A percentile compares a stretch with the other conserved stretches of the same genome.
Evolutionary conservation across 2,113 vertebrate species (phyloP).

Genomic region (Cynoglossus semilaevis): DNA sequence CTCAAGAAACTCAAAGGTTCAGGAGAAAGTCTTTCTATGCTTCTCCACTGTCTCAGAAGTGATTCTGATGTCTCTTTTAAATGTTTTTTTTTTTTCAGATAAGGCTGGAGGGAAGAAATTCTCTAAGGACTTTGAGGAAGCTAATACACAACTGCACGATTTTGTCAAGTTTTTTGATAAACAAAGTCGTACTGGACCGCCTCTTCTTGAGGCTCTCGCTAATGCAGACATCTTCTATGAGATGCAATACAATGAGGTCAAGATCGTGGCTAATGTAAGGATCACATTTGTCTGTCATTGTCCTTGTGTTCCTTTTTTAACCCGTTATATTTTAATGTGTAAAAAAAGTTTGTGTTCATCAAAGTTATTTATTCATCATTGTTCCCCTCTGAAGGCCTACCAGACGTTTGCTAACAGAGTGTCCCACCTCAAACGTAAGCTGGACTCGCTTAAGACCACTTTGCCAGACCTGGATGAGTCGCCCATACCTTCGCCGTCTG

Average conservation of each 20-base stretch:
- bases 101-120: slow-evolving; percentile 96
- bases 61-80: not conserved
- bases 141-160: slow-evolving; percentile 90
- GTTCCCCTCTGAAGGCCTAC: slow-evolving; percentile 81
- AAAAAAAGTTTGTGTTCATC: not conserved
- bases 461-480: slow-evolving; percentile 92
- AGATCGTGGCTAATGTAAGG: slow-evolving; percentile 94
- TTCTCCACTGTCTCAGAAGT: not conserved
- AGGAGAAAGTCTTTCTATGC: not conserved
- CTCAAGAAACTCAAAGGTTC: slow-evolving; percentile 94
- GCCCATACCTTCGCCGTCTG: slow-evolving; percentile 89
- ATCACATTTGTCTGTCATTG: not conserved
- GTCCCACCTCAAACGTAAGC: slow-evolving; percentile 91
- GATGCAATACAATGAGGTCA: slow-evolving; percentile 96
- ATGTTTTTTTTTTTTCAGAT: slow-evolving; percentile 72
- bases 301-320: too few species aligned
- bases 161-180: slow-evolving; percentile 89
- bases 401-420: slow-evolving; percentile 95
- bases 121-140: slow-evolving; percentile 96
- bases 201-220: slow-evolving; percentile 82
- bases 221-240: slow-evolving; percentile 96
- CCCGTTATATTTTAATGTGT: too few species aligned
- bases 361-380: not conserved
- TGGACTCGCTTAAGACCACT: slow-evolving; percentile 86
- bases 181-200: slow-evolving; percentile 81